Base-by-base conservation (phyloP, 2,888 invertebrate genomes). In the Caenorhabditis japonica region DNA sequence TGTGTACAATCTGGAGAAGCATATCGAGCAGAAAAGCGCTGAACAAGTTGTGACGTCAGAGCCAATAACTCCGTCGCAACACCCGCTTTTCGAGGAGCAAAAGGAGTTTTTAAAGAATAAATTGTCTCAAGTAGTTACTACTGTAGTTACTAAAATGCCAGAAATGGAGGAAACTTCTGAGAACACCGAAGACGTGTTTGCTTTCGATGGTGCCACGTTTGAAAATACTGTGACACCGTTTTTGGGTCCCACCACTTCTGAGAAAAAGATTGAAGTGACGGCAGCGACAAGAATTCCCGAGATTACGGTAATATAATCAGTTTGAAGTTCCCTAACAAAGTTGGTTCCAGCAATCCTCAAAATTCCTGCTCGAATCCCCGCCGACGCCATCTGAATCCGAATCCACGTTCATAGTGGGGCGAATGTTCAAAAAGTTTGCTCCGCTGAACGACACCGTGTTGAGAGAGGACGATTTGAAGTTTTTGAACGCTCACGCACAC, bases 401-500 rank as follows among this genome's bases (percentile, higher is more conserved):
- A 38, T 44, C 61, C 7, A 19, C 36, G 13, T 73, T 73, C 17
- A 73, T 71, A 59, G 39, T 69, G 17, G 55, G 59, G 3, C 17
- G 78, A 60, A 74, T 72, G 55, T 78, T 76, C 69, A 74, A 72
- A 21, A 76, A 76, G 33, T 76, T 71, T 23, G 53, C 53, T 2
- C 74, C 78, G 7, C 39, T 69, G 33, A 69, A 64, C n/a, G 69
- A 69, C 36, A 64, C 61, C 19, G 53, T 58, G 17, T 55, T 69
- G 30, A 23, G 41, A 5, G 59, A 58, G 10, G 76, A 72, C 33
- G 79, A 79, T 52, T 23, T 79, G 15, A 60, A 61, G 15, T 76
- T 79, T 21, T 43, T 79, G 38, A 79, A 79, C 43, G 44, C 76
- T 7, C 79, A 79, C 46, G 61, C 70, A 27, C 76, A 74, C 30